Conservation (phyloP, 1,140 invertebrate species). For the Bombus superbus region DNA sequence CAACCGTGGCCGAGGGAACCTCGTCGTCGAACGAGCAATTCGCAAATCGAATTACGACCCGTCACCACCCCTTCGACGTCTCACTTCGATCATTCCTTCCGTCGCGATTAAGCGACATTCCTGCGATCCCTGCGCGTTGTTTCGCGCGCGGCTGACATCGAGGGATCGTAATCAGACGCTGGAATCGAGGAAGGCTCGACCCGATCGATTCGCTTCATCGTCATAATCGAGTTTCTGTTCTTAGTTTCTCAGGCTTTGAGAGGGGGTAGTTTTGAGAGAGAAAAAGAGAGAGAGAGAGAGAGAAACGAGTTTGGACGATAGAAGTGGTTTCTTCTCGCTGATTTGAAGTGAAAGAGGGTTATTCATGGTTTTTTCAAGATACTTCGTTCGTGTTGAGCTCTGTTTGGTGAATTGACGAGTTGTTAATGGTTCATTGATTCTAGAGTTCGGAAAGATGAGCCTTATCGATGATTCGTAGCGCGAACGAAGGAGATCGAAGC, state of each 20-base stretch:
- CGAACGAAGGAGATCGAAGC: not conserved
- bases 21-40: slow-evolving; percentile 53
- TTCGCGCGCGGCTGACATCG: not conserved
- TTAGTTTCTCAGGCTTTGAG: not conserved
- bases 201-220: not conserved
- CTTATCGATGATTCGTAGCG: not conserved
- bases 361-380: no score
- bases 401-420: not conserved
- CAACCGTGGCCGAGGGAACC: slow-evolving; percentile 50
- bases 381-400: no score
- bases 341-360: not conserved
- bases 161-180: not conserved
- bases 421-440: not conserved
- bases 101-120: not conserved
- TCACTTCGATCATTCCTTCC: slow-evolving; percentile 5
- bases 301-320: not conserved
- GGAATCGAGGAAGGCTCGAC: no score
- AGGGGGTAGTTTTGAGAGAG: no score
- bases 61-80: not conserved
- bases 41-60: slow-evolving; percentile 64
- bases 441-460: not conserved
- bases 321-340: not conserved
- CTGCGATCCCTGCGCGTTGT: no score
- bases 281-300: no score
- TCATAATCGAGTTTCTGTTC: not conserved